Base-by-base conservation (phyloP, 2,888 invertebrate genomes). In the Pinctada fucata region DNA sequence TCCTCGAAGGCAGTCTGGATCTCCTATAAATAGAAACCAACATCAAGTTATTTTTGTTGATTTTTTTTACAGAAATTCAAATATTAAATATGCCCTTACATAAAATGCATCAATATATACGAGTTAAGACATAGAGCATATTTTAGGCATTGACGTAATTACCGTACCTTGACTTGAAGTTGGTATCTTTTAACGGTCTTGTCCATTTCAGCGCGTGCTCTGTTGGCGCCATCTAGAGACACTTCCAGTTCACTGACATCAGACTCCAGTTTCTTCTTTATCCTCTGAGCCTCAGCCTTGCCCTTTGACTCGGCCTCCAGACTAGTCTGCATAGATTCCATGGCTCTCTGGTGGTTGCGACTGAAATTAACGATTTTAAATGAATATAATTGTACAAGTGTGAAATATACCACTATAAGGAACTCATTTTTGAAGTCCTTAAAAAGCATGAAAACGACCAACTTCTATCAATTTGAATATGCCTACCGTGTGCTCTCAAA, bases 191-290 rank as follows among this genome's bases (percentile, higher is more conserved):
- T 99, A 94, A 98, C 97, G 95, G 97, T 98, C 96, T 99, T 99
- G 94, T 99, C 98, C 91, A 98, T 97, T 93, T 99, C 98, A 91
- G 98, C 97, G 93, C 98, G 98, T 92, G 97, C 97, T 95, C 98
- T 97, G 96, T 99, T 99, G 93, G 99, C 97, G 94, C 98, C 98
- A 94, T 99, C 99, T 93, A 99, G 95, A 92, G 98, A 98, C 91
- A 99, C 98, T 94, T 99, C 99, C 85, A 99, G 95, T 94, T 99
- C 99, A 94, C 99, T 99, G 95, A 99, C 99, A 95, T 99, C 99
- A 90, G 97, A 97, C 94, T 99, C 99, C 93, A 99, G 95, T 95
- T 99, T 99, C 97, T 99, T 99, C 97, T 99, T 99, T 97, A 99
- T 97, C 95, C 99, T 97, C 91, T 99, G 95, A 88, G 99, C 99